Evolutionary conservation across 2,797 vertebrate species (phyloP).

Genomic region (Babyrousa celebensis): DNA sequence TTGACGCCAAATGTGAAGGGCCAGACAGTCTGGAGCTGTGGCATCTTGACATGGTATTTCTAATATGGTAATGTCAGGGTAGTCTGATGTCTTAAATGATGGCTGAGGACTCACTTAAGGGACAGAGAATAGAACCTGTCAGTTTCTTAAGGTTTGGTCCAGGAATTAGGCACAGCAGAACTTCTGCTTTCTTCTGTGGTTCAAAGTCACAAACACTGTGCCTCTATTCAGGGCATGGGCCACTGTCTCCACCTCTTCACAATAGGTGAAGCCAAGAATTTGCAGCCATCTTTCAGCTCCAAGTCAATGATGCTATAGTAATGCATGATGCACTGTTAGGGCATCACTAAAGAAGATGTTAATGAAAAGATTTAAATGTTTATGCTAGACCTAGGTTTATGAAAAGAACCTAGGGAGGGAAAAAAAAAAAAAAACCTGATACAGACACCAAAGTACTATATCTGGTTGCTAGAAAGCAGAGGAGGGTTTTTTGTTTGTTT

Average conservation of each 20-base stretch:
- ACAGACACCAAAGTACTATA: background rate
- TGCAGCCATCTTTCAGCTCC: background rate
- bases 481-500: background rate
- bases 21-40: rapidly evolving
- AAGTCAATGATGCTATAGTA: background rate
- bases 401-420: too few species aligned
- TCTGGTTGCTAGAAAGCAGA: background rate
- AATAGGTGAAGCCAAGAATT: background rate
- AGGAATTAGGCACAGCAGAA: background rate
- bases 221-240: background rate
- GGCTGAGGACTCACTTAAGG: background rate
- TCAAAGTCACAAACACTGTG: background rate
- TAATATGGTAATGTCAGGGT: background rate
- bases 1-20: background rate
- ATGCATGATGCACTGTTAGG: rapidly evolving
- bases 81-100: background rate
- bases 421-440: background rate
- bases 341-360: background rate
- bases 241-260: rapidly evolving
- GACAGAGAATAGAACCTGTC: background rate
- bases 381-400: background rate
- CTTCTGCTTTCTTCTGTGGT: background rate
- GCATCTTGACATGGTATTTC: rapidly evolving
- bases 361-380: background rate
- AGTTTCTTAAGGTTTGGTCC: background rate